phyloP scores from a whole-genome alignment of 1,140 invertebrate genomes.

The Steinernema khuongi region DNA sequence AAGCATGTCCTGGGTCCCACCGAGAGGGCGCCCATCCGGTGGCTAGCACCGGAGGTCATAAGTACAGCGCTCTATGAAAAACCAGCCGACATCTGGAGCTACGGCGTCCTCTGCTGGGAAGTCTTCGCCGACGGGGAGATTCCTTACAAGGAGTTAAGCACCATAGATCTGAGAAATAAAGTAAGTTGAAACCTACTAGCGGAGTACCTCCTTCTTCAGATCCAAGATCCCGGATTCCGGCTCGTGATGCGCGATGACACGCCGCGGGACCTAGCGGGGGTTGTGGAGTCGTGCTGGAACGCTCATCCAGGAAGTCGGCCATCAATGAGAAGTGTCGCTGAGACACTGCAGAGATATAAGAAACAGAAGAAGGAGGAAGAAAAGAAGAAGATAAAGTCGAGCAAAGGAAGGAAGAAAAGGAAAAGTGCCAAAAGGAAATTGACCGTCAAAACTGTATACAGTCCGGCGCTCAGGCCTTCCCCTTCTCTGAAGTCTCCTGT shows the following conservation, averaged over 20 bases:
- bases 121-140: not conserved
- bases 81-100: conserved; percentile 41
- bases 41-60: conserved; percentile 39
- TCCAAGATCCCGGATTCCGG: not conserved
- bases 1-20: conserved; percentile 24
- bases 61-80: conserved; percentile 10
- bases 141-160: not conserved
- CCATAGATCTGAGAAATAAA: not conserved
- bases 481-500: no score
- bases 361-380: not conserved
- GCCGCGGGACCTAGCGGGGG: not conserved
- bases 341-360: not conserved
- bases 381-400: conserved; percentile 1
- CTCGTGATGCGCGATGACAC: not conserved
- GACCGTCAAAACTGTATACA: no score
- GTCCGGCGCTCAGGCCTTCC: no score
- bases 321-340: not conserved
- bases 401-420: no score
- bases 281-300: not conserved
- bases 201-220: not conserved
- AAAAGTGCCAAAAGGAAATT: no score
- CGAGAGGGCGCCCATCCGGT: conserved; percentile 41
- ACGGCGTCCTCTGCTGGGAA: conserved; percentile 13
- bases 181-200: not conserved
- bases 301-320: not conserved